Evolutionary conservation across 2,888 invertebrate genomes (phyloP), one percentile per base, ranked within the genome.

Genomic region (Protonemura montana): DNA sequence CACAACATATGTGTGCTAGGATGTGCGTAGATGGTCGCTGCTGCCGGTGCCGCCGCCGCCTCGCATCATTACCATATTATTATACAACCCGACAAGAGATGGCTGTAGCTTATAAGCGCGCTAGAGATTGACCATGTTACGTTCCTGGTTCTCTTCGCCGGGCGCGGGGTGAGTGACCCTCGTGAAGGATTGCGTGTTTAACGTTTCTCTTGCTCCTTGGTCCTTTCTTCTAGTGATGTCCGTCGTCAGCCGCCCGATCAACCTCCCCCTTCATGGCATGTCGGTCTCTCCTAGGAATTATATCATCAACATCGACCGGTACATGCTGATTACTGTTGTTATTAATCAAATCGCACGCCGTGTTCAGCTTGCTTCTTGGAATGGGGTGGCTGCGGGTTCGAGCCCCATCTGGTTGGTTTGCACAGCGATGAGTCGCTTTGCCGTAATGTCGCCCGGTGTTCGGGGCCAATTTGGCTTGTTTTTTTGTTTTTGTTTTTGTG

Each of bases 341-440:
- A 13, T 59, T 59, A 59, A 59, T 59, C 59, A 59, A 59, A 16
- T 59, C 59, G 59, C 13, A 10, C 6, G 59, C 59, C 16, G 59
- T 21, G 59, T 21, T 21, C 59, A 59, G 59, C 59, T 59, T 59
- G 59, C 59, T 59, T 59, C 59, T 21, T 2, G 59, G 59, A 59
- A 59, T 59, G 59, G 59, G 59, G 59, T 59, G 59, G 59, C 59
- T 21, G 59, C 59, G 59, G 59, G 59, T 59, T 59, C 59, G 59
- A 59, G 3, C 59, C 59, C 59, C 59, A 59, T 59, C 59, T 59
- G 59, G 59, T 21, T 21, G 6, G 13, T 10, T 6, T 10, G 35
- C 21, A 21, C 59, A 21, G 16, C 59, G 59, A 13, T 1, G 21
- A 59, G 3, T 10, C 35, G 35, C 10, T 35, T 3, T 35, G 35